Evolutionary conservation across 2,113 vertebrate genomes (phyloP).

Genomic region (Lutjanus erythropterus): DNA sequence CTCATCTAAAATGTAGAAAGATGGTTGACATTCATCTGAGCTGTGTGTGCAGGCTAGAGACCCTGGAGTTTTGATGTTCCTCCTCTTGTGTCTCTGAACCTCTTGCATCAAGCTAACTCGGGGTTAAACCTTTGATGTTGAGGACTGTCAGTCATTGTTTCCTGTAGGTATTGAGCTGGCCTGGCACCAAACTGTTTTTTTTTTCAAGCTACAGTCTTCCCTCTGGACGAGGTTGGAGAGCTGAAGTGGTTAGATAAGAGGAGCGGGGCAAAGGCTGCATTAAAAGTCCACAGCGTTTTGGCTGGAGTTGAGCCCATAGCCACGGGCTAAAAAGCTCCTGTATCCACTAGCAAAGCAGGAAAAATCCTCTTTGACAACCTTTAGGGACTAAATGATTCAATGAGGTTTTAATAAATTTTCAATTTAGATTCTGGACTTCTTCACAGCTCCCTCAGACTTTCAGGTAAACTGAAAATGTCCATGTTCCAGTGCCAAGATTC

Average conservation of each 20-base stretch:
- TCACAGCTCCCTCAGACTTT: constrained; percentile 33
- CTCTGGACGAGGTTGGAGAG: constrained; percentile 32
- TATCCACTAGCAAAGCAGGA: constrained; percentile 23
- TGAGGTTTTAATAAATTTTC: constrained; percentile 33
- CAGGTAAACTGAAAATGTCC: constrained; percentile 21
- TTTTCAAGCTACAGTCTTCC: constrained; percentile 29
- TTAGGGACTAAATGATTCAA: constrained; percentile 21
- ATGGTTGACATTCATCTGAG: constrained; percentile 41
- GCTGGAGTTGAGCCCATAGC: constrained; percentile 15
- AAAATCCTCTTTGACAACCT: constrained; percentile 25
- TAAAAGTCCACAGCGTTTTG: constrained; percentile 33
- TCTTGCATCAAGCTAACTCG: constrained; percentile 14
- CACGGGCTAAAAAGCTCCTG: constrained; percentile 24
- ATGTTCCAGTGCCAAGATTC: constrained; percentile 39
- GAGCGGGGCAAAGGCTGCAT: constrained; percentile 15
- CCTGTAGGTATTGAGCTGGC: constrained; percentile 33
- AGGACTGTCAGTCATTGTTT: constrained; percentile 67
- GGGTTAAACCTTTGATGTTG: constrained; percentile 52
- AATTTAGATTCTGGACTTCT: constrained; percentile 20
- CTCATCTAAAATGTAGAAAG: constrained; percentile 69
- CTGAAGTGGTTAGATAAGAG: constrained; percentile 46
- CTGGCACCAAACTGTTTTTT: background rate
- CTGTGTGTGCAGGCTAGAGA: constrained; percentile 19
- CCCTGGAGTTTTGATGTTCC: constrained; percentile 45
- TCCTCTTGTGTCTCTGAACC: constrained; percentile 38